phyloP scores from a whole-genome alignment of 2,797 vertebrate species.

The Bradypodion ventrale region DNA sequence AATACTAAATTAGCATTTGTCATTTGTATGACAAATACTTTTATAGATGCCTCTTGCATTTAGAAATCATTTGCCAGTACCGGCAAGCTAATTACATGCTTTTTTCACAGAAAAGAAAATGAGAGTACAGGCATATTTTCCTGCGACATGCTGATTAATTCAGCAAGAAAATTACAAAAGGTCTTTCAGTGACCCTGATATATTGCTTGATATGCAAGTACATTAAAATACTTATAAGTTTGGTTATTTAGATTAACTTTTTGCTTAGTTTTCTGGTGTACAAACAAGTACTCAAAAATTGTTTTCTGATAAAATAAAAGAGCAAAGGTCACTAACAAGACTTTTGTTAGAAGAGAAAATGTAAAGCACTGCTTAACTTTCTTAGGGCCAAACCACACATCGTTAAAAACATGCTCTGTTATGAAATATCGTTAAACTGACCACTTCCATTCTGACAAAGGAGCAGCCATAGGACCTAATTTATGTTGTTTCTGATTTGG shows the following conservation, averaged over 20 bases:
- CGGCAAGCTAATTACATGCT: constrained; percentile 15
- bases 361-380: not conserved
- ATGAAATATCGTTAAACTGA: not conserved
- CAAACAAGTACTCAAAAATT: not conserved
- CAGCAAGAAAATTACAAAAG: constrained; percentile 19
- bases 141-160: constrained; percentile 18
- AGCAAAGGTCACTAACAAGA: not conserved
- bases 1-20: constrained; percentile 26
- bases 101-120: constrained; percentile 19
- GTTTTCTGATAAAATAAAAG: not conserved
- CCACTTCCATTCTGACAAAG: not conserved
- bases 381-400: not conserved
- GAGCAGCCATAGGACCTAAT: not conserved
- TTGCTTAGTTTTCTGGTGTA: not conserved
- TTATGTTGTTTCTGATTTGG: not conserved
- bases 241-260: constrained; percentile 8
- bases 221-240: not conserved
- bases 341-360: not conserved
- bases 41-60: not conserved
- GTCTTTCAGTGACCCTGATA: constrained; percentile 3
- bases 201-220: constrained; percentile 19
- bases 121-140: constrained; percentile 6
- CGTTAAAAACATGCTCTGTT: not conserved
- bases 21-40: constrained; percentile 14
- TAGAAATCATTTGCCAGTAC: constrained; percentile 15